Evolutionary conservation across 2,113 vertebrate species (phyloP).

Genomic region (Saccopteryx leptura): DNA sequence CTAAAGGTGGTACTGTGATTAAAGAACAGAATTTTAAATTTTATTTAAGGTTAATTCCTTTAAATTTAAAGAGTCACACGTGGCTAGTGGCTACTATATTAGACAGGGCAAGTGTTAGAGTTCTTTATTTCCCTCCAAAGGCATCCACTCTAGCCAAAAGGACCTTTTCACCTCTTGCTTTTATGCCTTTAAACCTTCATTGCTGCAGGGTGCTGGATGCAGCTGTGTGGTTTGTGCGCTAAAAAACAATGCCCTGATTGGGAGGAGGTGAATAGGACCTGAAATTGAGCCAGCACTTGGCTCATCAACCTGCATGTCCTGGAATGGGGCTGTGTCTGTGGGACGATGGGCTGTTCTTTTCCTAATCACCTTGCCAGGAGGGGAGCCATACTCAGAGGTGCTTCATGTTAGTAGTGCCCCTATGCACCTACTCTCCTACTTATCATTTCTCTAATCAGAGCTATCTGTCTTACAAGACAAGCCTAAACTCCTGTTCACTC

Average conservation of each 20-base stretch:
- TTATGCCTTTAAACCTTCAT: not conserved
- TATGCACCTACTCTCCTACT: not conserved
- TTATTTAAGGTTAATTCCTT: not conserved
- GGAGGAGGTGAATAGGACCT: not conserved
- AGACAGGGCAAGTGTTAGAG: not conserved
- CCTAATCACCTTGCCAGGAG: not conserved
- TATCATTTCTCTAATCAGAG: not conserved
- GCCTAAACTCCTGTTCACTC: not conserved
- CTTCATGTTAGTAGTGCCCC: not conserved
- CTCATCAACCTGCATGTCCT: not conserved
- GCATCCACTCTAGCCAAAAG: not conserved
- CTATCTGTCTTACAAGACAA: not conserved
- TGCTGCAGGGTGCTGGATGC: not conserved
- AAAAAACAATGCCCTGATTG: not conserved
- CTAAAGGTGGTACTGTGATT: not conserved
- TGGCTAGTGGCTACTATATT: not conserved
- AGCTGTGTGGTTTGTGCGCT: not conserved
- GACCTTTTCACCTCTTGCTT: not conserved
- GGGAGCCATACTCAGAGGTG: not conserved
- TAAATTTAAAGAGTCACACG: not conserved
- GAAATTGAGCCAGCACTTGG: not conserved
- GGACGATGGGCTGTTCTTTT: not conserved
- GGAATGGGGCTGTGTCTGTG: not conserved
- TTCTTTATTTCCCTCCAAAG: not conserved
- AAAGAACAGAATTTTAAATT: not conserved